A percentile compares a stretch with the other conserved stretches of the same genome.
Evolutionary conservation across 2,797 vertebrate genomes (phyloP).

Genomic region (Alca torda): DNA sequence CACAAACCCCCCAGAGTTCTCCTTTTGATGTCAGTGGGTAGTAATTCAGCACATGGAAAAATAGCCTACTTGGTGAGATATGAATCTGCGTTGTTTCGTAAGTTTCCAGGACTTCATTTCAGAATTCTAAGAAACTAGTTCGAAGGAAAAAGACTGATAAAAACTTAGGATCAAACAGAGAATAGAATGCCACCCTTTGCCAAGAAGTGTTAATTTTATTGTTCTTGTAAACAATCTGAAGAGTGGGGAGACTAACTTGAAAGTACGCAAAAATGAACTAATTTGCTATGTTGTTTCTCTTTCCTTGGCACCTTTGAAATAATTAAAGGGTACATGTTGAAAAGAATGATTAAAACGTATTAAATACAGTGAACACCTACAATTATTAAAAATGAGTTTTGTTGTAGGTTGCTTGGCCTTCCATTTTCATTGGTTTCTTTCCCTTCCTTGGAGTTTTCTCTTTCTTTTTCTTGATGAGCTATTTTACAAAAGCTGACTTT

Average conservation of each 20-base stretch:
- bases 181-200: neutral
- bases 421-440: neutral
- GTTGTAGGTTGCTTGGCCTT: neutral
- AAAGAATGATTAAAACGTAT: neutral
- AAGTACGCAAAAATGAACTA: neutral
- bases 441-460: neutral
- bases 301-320: neutral
- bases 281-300: neutral
- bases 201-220: neutral
- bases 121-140: neutral
- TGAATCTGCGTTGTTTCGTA: neutral
- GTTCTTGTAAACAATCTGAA: neutral
- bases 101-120: neutral
- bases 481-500: neutral
- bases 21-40: neutral
- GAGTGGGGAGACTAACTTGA: neutral
- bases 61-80: neutral
- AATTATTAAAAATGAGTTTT: neutral
- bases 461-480: neutral
- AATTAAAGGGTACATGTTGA: neutral
- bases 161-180: neutral
- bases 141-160: neutral
- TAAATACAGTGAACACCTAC: neutral
- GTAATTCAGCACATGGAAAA: neutral
- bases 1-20: neutral